Evolutionary conservation across 2,113 vertebrate species (phyloP).

Genomic region (Lontra canadensis): DNA sequence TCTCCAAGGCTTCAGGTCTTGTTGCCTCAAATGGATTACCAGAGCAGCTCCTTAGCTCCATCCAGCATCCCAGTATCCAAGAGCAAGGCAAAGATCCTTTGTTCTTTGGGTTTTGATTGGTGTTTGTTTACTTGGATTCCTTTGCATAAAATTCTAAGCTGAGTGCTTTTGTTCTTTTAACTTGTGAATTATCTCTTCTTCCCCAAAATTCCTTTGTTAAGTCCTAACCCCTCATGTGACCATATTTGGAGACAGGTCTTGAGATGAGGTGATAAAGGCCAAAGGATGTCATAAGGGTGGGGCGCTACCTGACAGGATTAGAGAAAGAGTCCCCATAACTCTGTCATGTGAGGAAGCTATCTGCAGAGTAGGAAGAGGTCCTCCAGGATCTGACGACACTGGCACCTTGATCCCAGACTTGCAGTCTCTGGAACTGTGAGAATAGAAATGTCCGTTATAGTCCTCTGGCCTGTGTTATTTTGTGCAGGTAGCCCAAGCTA

Average conservation of each 20-base stretch:
- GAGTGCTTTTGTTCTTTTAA: not conserved
- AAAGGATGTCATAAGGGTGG: not conserved
- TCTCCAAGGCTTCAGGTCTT: not conserved
- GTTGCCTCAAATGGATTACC: not conserved
- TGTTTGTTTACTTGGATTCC: not conserved
- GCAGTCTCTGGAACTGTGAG: not conserved
- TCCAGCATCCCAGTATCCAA: not conserved
- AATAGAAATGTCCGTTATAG: not conserved
- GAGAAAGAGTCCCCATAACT: not conserved
- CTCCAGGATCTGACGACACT: not conserved
- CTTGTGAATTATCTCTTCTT: not conserved
- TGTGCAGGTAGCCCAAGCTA: not conserved
- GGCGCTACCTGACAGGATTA: not conserved
- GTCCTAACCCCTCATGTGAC: not conserved
- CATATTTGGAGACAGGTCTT: not conserved
- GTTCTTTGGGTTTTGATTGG: slow-evolving; percentile 37
- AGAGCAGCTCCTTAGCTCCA: not conserved
- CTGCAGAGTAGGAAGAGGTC: not conserved
- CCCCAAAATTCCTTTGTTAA: not conserved
- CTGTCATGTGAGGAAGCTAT: not conserved
- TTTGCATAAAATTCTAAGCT: slow-evolving; percentile 32
- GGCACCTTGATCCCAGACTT: not conserved
- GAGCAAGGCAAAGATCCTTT: not conserved
- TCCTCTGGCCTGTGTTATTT: not conserved
- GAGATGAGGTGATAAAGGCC: not conserved